A percentile compares a stretch with the other conserved stretches of the same genome.
Conservation (phyloP, 2,797 vertebrate species). For the Cyprinella venusta region DNA sequence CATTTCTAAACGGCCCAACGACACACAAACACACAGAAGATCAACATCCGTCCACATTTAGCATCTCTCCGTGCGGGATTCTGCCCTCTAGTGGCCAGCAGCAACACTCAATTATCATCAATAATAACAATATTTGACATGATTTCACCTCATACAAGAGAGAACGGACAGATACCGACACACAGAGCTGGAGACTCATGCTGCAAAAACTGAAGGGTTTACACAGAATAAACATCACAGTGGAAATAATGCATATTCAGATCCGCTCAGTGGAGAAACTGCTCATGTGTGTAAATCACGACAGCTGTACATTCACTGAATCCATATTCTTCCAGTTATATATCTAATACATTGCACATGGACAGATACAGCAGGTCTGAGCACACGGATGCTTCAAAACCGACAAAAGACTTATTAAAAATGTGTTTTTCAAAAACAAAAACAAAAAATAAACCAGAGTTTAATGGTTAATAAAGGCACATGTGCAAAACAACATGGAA, state of each 20-base stretch:
- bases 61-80: no score
- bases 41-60: background rate
- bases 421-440: background rate
- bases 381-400: background rate
- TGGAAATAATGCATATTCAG: background rate
- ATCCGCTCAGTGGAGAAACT: background rate
- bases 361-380: slow-evolving; percentile 2
- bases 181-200: background rate
- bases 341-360: slow-evolving; percentile 35
- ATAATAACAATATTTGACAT: background rate
- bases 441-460: slow-evolving; percentile 2
- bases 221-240: background rate
- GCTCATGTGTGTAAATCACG: background rate
- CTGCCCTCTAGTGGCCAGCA: slow-evolving; percentile 3
- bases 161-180: no score
- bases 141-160: background rate
- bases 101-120: background rate
- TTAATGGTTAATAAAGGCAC: slow-evolving; percentile 56
- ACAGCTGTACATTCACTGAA: slow-evolving; percentile 14
- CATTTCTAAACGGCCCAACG: background rate
- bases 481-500: slow-evolving; percentile 41
- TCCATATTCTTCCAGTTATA: background rate
- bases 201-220: background rate
- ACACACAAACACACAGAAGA: background rate
- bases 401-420: background rate